Evolutionary conservation across 2,888 invertebrate species (phyloP).

Genomic region (Drosophila mimetica): DNA sequence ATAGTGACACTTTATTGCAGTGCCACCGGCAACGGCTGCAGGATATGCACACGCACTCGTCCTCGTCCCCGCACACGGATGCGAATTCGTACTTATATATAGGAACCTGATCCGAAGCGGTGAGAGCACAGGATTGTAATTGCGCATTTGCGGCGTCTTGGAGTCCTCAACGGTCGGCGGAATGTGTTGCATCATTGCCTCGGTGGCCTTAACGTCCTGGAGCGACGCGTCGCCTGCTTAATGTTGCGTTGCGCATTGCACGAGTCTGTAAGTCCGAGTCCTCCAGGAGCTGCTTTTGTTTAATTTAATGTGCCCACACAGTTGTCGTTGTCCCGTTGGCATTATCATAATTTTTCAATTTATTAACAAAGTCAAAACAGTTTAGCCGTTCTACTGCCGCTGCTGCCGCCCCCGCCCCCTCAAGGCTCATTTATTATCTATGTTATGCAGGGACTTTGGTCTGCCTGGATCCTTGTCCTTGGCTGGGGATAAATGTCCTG

Average conservation of each 20-base stretch:
- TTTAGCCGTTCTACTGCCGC: too few relatives aligned
- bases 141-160: conserved; percentile 78
- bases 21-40: conserved; percentile 56
- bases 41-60: conserved; percentile 61
- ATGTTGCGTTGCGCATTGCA: conserved; percentile 79
- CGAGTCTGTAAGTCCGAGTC: conserved; percentile 53
- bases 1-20: conserved; percentile 79
- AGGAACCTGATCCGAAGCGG: conserved; percentile 8
- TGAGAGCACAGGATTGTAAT: conserved; percentile 58
- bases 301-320: conserved; percentile 75
- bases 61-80: conserved; percentile 18
- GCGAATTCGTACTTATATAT: conserved; percentile 11
- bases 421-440: conserved; percentile 74
- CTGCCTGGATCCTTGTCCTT: conserved; percentile 26
- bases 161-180: conserved; percentile 47
- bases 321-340: conserved; percentile 50
- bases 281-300: conserved; percentile 49
- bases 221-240: conserved; percentile 73
- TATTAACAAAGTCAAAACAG: conserved; percentile 80
- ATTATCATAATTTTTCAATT: conserved; percentile 80
- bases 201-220: conserved; percentile 77
- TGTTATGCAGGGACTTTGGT: conserved; percentile 47
- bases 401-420: not conserved
- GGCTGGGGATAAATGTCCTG: conserved; percentile 44
- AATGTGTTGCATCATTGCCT: conserved; percentile 77